phyloP scores from a whole-genome alignment of 2,797 vertebrate genomes.

The Ptychobarbus kaznakovi region DNA sequence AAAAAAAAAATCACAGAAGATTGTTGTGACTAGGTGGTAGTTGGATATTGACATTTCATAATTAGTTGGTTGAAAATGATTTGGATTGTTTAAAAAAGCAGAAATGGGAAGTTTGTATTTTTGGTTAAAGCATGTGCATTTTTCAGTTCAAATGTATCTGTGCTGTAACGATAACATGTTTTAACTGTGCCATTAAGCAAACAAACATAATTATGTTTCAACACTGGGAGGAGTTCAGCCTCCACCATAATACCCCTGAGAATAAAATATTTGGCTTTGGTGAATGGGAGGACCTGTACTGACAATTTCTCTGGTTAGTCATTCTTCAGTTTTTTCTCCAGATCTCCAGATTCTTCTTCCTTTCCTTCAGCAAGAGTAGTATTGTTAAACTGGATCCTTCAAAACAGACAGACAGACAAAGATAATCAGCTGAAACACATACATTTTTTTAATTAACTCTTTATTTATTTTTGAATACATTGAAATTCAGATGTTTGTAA shows the following conservation, averaged over 20 bases:
- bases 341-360: conserved; percentile 65
- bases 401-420: conserved; percentile 45
- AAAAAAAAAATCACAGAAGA: too few relatives aligned
- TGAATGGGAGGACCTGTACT: neutral
- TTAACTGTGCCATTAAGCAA: neutral
- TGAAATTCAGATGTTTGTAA: neutral
- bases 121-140: neutral
- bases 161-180: neutral
- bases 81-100: neutral
- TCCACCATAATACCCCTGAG: neutral
- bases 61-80: too few relatives aligned
- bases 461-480: neutral
- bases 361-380: conserved; percentile 73
- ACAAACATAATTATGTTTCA: neutral
- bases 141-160: neutral
- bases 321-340: conserved; percentile 72
- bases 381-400: conserved; percentile 71
- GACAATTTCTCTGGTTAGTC: conserved; percentile 57
- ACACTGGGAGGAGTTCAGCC: too few relatives aligned
- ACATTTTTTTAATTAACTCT: neutral
- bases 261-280: neutral
- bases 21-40: too few relatives aligned
- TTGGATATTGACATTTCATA: too few relatives aligned
- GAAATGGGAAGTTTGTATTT: neutral
- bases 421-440: neutral